Evolutionary conservation across 2,888 invertebrate species (phyloP).

Genomic region (Apocheima hispidaria): DNA sequence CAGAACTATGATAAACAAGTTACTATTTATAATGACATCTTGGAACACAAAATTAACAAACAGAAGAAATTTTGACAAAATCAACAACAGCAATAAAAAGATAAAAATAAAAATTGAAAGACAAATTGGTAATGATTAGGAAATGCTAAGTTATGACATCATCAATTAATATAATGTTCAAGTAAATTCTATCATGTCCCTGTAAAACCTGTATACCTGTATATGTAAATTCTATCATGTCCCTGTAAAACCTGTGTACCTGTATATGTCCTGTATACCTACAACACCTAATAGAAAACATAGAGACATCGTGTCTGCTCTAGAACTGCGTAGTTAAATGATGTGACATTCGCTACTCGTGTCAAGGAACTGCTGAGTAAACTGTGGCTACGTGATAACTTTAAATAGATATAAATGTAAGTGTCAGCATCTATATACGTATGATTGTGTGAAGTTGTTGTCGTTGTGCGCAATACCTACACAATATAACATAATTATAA

Average conservation of each 20-base stretch:
- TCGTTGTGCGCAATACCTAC: constrained; percentile 12
- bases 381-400: constrained; percentile 28
- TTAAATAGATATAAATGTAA: constrained; percentile 38
- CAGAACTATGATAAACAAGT: background rate
- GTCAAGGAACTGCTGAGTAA: background rate
- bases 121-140: background rate
- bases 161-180: background rate
- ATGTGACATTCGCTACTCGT: constrained; percentile 15
- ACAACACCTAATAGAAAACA: constrained; percentile 18
- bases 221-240: constrained; percentile 13
- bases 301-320: constrained; percentile 32
- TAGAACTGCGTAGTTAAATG: constrained; percentile 39
- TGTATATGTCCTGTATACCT: too few relatives aligned
- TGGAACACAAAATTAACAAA: background rate
- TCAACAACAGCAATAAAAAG: too few relatives aligned
- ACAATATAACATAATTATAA: constrained; percentile 5
- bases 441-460: constrained; percentile 12
- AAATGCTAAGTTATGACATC: background rate
- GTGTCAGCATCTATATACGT: constrained; percentile 34
- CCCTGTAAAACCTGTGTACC: too few relatives aligned
- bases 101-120: background rate
- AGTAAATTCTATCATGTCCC: constrained; percentile 14
- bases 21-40: background rate
- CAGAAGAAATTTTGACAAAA: too few relatives aligned
- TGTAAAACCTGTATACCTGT: too few relatives aligned